phyloP scores from a whole-genome alignment of 2,888 invertebrate genomes.

The Bugulina stolonifera region DNA sequence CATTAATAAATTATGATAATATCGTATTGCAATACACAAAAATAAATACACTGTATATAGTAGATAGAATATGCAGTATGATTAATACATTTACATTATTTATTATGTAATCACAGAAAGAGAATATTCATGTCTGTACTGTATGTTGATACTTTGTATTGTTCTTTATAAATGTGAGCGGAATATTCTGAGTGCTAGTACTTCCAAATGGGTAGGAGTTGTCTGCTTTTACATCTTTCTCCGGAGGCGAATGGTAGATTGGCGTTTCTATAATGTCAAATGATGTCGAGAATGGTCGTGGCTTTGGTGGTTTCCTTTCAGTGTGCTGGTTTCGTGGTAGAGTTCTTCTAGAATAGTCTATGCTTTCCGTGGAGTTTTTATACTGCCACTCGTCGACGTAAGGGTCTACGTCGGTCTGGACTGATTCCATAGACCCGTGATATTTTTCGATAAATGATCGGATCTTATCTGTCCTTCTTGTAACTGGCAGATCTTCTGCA shows the following conservation, averaged over 20 bases:
- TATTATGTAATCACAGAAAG: no score
- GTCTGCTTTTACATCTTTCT: no score
- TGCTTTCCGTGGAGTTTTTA: neutral
- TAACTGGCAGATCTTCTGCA: neutral
- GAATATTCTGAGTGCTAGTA: neutral
- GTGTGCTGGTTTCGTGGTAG: neutral
- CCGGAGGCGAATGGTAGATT: neutral
- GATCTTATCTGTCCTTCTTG: slow-evolving; percentile 1
- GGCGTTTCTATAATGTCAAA: neutral
- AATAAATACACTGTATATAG: no score
- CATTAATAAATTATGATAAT: no score
- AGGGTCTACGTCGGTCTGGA: slow-evolving; percentile 17
- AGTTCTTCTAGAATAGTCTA: neutral
- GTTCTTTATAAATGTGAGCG: no score
- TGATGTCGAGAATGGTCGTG: slow-evolving; percentile 10
- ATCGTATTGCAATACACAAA: no score
- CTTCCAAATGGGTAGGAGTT: neutral
- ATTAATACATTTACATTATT: no score
- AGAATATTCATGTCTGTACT: no score
- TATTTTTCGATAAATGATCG: slow-evolving; percentile 23
- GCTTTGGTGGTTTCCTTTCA: neutral
- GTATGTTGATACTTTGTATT: neutral
- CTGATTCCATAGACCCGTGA: slow-evolving; percentile 7
- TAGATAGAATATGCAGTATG: no score
- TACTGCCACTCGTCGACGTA: slow-evolving; percentile 5